These are phyloP conservation scores for Caenorhabditis drosophilae DNA, from an alignment of 2,888 invertebrate species.

Conservation along the genomic window DNA sequence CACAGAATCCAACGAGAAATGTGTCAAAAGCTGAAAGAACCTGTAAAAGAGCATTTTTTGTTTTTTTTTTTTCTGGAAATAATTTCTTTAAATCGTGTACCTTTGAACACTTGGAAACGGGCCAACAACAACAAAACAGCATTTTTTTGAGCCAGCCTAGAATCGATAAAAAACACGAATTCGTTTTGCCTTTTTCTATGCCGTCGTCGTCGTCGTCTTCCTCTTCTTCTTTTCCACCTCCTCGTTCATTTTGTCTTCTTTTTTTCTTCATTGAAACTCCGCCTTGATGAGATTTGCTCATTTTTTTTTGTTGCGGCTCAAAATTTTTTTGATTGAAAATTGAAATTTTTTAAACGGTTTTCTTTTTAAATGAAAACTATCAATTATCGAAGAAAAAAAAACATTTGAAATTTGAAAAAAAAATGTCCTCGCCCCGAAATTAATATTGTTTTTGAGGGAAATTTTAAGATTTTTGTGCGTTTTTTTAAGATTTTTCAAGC, in stretches of 20 bases:
- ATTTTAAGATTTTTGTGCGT: too few species aligned
- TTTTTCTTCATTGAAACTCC: not conserved
- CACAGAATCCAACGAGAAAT: slow-evolving; percentile 37
- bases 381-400: too few species aligned
- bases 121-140: slow-evolving; percentile 62
- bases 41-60: slow-evolving; percentile 22
- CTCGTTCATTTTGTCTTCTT: too few species aligned
- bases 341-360: not conserved
- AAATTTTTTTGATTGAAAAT: not conserved
- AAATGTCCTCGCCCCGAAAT: too few species aligned
- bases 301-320: not conserved
- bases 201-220: slow-evolving; percentile 9
- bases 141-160: slow-evolving; percentile 23
- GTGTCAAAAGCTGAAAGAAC: slow-evolving; percentile 49
- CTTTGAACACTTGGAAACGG: slow-evolving; percentile 62
- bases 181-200: not conserved
- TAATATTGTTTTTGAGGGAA: too few species aligned
- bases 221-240: too few species aligned
- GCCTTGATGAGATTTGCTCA: not conserved
- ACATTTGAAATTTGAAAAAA: too few species aligned
- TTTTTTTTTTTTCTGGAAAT: not conserved
- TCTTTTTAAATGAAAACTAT: too few species aligned
- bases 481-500: too few species aligned
- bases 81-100: slow-evolving; percentile 4
- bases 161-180: slow-evolving; percentile 28